phyloP scores from a whole-genome alignment of 2,888 invertebrate genomes.

The Tanytarsus gracilentus region DNA sequence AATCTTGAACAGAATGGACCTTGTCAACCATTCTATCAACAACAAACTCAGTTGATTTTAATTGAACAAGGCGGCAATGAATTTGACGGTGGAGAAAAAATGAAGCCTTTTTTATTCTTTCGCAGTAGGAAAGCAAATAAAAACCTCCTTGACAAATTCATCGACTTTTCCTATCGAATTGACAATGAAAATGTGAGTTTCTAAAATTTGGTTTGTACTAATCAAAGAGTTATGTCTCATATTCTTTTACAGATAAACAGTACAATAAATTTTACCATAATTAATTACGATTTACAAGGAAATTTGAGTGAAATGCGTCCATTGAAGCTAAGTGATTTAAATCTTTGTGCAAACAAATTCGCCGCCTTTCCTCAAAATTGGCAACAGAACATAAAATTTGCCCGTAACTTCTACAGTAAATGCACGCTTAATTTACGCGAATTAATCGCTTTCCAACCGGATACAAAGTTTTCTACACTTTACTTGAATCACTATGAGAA shows the following conservation, averaged over 20 bases:
- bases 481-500: conserved; percentile 39
- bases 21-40: conserved; percentile 41
- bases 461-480: conserved; percentile 37
- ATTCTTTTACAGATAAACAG: conserved; percentile 5
- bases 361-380: not conserved
- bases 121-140: conserved; percentile 36
- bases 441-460: conserved; percentile 29
- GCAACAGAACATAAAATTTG: conserved; percentile 29
- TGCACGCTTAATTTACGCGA: conserved; percentile 34
- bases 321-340: conserved; percentile 27
- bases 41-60: conserved; percentile 33
- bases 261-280: conserved; percentile 24
- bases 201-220: not conserved
- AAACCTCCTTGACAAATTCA: conserved; percentile 31
- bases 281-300: conserved; percentile 25
- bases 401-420: conserved; percentile 30
- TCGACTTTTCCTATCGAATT: conserved; percentile 31
- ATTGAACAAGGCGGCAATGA: conserved; percentile 1
- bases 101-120: conserved; percentile 40
- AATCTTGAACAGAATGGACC: conserved; percentile 46
- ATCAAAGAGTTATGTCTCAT: not conserved
- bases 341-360: conserved; percentile 28
- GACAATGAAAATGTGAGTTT: conserved; percentile 27
- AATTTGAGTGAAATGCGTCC: conserved; percentile 18
- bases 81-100: conserved; percentile 34